Evolutionary conservation across 2,888 invertebrate species (phyloP).

Genomic region (Tenthredo livida): DNA sequence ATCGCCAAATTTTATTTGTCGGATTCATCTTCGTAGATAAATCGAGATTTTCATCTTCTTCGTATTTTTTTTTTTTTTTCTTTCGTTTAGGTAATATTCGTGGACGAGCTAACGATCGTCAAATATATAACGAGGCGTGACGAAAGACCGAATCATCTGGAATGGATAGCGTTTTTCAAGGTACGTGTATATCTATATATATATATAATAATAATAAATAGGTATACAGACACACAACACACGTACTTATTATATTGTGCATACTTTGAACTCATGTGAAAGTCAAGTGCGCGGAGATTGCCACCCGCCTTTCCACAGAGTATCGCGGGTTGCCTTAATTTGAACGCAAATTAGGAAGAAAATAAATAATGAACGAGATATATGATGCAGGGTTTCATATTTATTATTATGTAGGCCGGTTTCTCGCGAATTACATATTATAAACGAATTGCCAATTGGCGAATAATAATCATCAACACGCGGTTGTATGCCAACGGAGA

Average conservation of each 20-base stretch:
- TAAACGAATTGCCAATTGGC: not conserved
- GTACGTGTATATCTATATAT: no score
- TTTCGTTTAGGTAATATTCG: conserved; percentile 78
- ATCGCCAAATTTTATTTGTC: not conserved
- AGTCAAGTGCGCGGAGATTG: not conserved
- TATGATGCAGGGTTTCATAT: not conserved
- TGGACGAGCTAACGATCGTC: conserved; percentile 79
- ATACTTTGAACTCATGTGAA: not conserved
- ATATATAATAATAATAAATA: not conserved
- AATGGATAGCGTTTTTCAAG: conserved; percentile 89
- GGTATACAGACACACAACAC: not conserved
- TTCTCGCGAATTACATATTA: conserved; percentile 12
- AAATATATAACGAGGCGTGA: conserved; percentile 79
- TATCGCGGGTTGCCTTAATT: conserved; percentile 36
- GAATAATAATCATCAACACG: not conserved
- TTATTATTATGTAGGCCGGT: conserved; percentile 31
- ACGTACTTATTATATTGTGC: not conserved
- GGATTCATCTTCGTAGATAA: not conserved
- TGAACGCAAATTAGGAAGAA: not conserved
- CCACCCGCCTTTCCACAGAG: conserved; percentile 16
- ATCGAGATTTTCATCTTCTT: conserved; percentile 48
- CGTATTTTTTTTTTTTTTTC: conserved; percentile 50
- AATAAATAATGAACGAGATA: not conserved
- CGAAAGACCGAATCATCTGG: conserved; percentile 84
- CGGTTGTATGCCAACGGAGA: not conserved